Base-by-base conservation (phyloP, 1,140 invertebrate genomes). In the Drosophila ogumai region DNA sequence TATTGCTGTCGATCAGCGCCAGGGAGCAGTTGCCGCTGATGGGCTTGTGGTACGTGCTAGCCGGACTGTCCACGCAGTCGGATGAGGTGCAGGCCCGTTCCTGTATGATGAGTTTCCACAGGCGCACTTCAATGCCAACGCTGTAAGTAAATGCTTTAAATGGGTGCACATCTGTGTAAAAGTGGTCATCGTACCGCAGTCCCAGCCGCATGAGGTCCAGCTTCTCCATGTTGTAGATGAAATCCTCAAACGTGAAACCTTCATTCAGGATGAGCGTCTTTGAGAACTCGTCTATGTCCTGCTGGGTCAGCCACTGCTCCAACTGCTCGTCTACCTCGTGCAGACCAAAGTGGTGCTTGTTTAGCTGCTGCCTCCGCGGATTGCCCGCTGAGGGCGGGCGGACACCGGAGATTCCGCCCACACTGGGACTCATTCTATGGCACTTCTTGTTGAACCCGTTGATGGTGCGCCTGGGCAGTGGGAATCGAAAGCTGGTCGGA, bases 171-270 rank as follows among this genome's bases (percentile, higher is more conserved):
- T 9, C 0, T 12, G 31, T n/a, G 5, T 28, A 15, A 1, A 10
- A 38, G 12, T 28, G 13, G 5, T 19, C 9, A 25, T 43, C 93
- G 92, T 93, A 97, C 96, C 94, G 95, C 47, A 98, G 93, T 46
- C 95, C 94, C 47, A 98, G 85, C 86, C 94, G 94, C 52, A 95
- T 94, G 50, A 98, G 91, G 93, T 98, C 97, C 72, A 97, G 95
- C 81, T 96, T 94, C 2, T 94, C 95, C 67, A 97, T 94, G 74
- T 96, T 94, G 69, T 95, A 94, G 41, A 97, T 92, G 31, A 98
- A 93, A 93, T 98, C 97, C 56, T 96, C 94, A 75, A 97, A 94
- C 10, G 95, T 96, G 90, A 97, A 98, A 69, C 97, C 95, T 92
- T 98, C 96, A 56, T 94, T 90, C 19, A 96, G 80, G 85, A 98